Base-by-base conservation (phyloP, 2,113 vertebrate species). In the Apaloderma vittatum region DNA sequence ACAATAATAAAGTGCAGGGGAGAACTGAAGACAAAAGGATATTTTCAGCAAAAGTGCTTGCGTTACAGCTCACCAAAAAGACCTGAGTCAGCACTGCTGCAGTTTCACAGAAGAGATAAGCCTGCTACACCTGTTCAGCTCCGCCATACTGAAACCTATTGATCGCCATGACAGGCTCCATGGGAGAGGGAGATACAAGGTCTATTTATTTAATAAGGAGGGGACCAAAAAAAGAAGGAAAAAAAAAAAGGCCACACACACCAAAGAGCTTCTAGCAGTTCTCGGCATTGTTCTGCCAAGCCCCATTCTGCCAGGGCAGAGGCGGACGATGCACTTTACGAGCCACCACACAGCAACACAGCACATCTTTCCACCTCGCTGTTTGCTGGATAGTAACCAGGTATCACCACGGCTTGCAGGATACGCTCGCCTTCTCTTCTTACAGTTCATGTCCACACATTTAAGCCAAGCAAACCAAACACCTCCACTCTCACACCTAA, bases 11-110 rank as follows among this genome's bases (percentile, higher is more conserved):
- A 96, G 76, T 77, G 70, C 81, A 85, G 85, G 51, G 68, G 46
- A 95, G 73, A 86, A 93, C 43, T 22, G 45, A 91, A 97, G 91
- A 97, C 84, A 94, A 94, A 96, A 74, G 55, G 86, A 32, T 90
- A 80, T 85, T 97, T 97, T 85, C 91, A 83, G 93, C 58, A 75
- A 85, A 94, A 86, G 88, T 12, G 45, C 43, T 95, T 62, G 37
- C 82, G 92, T 93, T 97, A 95, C 61, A 87, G 88, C 61, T 67
- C 57, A 59, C 51, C 1, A 2, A 72, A 97, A 96, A 93, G 23
- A 74, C 21, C 24, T 1, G 18, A 97, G 58, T 94, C 85, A 97
- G 89, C 94, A 95, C 59, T 87, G n/a, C 83, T 95, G 65, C 90
- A 71, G 34, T 94, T 82, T 89, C 90, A 74, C 77, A 90, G 74